A percentile compares a stretch with the other conserved stretches of the same genome.
These are phyloP conservation scores for Chondrilla cf. caribensis DNA, from an alignment of 37 sponge, comb jelly and placozoan species.

Conservation along the genomic window DNA sequence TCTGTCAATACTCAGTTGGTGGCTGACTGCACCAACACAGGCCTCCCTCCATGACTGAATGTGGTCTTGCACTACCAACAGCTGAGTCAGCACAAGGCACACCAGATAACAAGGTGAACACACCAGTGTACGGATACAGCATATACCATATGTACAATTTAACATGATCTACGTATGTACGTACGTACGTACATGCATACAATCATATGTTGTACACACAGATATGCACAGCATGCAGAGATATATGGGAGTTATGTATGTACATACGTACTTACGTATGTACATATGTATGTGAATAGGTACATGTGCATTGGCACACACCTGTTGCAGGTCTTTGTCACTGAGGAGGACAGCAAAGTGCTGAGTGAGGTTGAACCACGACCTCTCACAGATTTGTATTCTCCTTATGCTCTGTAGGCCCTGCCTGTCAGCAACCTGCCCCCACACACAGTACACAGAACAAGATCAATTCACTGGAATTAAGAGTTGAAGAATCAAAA, in stretches of 20 bases:
- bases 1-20: neutral
- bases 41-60: slow-evolving; percentile 51
- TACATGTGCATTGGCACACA: slow-evolving; percentile 8
- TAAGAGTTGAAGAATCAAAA: too few relatives aligned
- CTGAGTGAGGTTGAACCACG: slow-evolving; percentile 78
- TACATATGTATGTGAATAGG: neutral
- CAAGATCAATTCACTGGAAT: too few relatives aligned
- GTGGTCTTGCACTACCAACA: slow-evolving; percentile 40
- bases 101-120: too few relatives aligned
- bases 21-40: neutral
- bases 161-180: neutral
- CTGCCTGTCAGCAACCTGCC: slow-evolving; percentile 41
- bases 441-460: too few relatives aligned
- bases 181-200: neutral
- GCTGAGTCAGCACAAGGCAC: too few relatives aligned
- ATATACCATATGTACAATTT: too few relatives aligned
- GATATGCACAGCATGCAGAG: neutral
- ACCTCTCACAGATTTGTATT: slow-evolving; percentile 86
- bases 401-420: slow-evolving; percentile 57
- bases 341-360: slow-evolving; percentile 83
- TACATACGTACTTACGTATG: neutral
- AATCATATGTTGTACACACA: neutral
- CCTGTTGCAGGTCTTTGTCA: slow-evolving; percentile 80
- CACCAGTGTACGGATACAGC: too few relatives aligned
- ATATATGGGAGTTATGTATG: neutral